Percentiles rank a stretch among this genome's conserved stretches.
Conservation (phyloP, 2,113 vertebrate genomes). For the Urocynchramus pylzowi region DNA sequence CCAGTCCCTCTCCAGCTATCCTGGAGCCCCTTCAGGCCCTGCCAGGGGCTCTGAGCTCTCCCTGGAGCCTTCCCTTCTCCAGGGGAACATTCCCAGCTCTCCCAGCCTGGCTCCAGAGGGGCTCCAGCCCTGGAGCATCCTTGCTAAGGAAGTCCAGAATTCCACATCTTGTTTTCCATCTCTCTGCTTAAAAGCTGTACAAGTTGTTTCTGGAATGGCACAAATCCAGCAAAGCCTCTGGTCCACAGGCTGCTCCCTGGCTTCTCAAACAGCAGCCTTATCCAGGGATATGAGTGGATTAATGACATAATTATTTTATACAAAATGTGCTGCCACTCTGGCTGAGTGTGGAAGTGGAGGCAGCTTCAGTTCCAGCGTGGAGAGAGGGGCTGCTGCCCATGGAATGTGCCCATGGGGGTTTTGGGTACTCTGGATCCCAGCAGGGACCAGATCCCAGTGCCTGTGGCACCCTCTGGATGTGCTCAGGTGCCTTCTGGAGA, state of each 20-base stretch:
- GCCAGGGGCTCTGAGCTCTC: neutral
- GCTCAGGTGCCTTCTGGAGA: neutral
- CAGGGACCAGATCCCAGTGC: accelerated
- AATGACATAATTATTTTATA: neutral
- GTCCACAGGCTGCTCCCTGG: neutral
- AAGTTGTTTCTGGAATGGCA: neutral
- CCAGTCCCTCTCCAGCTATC: neutral
- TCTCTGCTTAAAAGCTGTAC: neutral
- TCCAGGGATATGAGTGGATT: neutral
- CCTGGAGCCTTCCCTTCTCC: accelerated
- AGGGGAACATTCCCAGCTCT: accelerated
- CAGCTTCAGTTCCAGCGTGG: accelerated
- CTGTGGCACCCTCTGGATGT: neutral
- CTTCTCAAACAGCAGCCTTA: neutral
- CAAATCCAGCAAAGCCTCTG: neutral
- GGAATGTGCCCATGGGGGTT: accelerated
- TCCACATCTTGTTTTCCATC: neutral
- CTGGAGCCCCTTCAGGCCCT: neutral
- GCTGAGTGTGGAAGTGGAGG: neutral
- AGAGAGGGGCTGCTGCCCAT: neutral
- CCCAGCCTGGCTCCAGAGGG: neutral
- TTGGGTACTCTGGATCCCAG: accelerated
- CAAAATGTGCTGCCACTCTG: neutral
- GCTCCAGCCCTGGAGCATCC: neutral
- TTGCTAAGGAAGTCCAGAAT: neutral